Percentiles rank a stretch among this genome's conserved stretches.
phyloP scores from a whole-genome alignment of 2,888 invertebrate genomes.

The Sesamia inferens region DNA sequence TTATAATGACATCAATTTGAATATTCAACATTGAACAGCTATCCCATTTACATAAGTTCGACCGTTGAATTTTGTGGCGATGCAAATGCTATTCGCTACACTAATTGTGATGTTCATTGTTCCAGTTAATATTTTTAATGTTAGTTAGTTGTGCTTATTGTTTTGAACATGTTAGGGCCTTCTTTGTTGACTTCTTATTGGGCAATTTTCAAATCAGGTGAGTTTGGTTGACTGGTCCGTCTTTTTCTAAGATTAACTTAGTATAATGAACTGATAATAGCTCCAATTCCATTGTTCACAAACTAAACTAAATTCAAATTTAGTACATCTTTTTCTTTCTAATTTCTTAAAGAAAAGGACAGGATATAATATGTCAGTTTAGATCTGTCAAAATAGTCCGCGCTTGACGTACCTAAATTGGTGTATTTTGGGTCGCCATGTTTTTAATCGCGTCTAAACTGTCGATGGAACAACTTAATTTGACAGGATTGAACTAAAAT shows the following conservation, averaged over 20 bases:
- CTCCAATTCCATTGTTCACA: no score
- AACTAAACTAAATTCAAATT: no score
- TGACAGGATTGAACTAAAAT: no score
- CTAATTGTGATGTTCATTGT: conserved; percentile 86
- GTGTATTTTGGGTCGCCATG: no score
- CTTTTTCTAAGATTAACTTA: background rate
- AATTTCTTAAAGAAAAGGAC: no score
- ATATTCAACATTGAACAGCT: conserved; percentile 89
- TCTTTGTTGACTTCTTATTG: conserved; percentile 8
- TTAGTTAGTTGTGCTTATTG: conserved; percentile 55
- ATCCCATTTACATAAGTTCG: conserved; percentile 89
- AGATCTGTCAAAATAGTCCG: no score
- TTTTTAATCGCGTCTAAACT: no score
- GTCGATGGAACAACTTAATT: no score
- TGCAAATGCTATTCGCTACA: conserved; percentile 85
- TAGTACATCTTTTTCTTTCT: no score
- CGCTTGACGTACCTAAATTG: no score
- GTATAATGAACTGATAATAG: background rate
- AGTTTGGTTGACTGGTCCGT: background rate
- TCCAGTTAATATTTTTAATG: conserved; percentile 72
- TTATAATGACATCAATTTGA: conserved; percentile 90
- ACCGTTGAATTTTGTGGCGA: conserved; percentile 88
- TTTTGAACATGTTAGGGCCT: conserved; percentile 45
- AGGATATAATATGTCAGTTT: no score
- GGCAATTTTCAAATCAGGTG: background rate